Evolutionary conservation across 2,113 vertebrate species (phyloP).

Genomic region (Anguilla rostrata): DNA sequence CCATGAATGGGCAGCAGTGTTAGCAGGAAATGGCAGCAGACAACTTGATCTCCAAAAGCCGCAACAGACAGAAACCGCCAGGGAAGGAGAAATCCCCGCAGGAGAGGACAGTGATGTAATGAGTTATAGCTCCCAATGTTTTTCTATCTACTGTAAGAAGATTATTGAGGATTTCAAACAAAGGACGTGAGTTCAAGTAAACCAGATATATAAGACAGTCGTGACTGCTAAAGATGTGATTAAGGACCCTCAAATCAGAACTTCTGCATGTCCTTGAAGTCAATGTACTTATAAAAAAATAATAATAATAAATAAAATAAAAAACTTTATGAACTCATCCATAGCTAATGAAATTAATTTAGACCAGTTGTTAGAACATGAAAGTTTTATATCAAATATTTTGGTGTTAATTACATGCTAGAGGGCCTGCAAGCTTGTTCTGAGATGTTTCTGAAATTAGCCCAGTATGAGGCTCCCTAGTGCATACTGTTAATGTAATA

Average conservation of each 20-base stretch:
- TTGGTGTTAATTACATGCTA: conserved; percentile 7
- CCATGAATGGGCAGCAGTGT: conserved; percentile 64
- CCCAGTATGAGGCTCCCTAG: background rate
- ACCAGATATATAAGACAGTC: background rate
- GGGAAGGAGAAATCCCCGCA: background rate
- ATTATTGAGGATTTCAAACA: conserved; percentile 9
- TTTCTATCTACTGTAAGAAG: background rate
- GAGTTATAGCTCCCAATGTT: background rate
- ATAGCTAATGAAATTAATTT: background rate
- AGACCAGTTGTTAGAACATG: background rate
- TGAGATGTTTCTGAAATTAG: background rate
- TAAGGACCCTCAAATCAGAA: background rate
- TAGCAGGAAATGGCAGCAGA: conserved; percentile 63
- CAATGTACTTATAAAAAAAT: too few relatives aligned
- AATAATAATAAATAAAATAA: too few relatives aligned
- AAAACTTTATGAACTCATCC: background rate
- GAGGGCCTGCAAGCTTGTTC: background rate
- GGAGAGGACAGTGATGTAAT: conserved; percentile 18
- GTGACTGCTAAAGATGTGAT: background rate
- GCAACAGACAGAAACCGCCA: conserved; percentile 1
- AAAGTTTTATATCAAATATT: background rate
- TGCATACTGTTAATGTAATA: background rate
- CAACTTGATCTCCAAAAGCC: conserved; percentile 33
- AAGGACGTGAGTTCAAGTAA: conserved; percentile 14
- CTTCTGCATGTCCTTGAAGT: background rate